Base-by-base conservation (phyloP, 1,140 invertebrate species). In the Copidosoma floridanum region DNA sequence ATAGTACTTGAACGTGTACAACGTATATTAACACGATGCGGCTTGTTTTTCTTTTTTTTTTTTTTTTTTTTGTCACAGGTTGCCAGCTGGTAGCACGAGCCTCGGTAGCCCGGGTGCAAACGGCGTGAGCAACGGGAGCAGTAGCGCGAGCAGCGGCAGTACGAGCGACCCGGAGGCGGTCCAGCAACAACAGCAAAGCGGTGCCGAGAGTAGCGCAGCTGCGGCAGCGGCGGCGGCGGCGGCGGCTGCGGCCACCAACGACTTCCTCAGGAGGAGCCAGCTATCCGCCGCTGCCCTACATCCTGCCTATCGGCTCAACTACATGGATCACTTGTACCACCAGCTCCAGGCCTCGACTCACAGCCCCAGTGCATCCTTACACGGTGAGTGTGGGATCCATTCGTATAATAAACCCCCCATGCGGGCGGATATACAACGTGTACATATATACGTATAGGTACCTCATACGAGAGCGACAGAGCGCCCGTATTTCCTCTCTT, bases 301-400 rank as follows among this genome's bases (percentile, higher is more conserved):
- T 72, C 76, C 79, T 69, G 75, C 78, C 66, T 79, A 79, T 68
- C 75, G 78, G 69, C 72, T 79, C 69, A 79, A 81, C 79, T 79
- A 79, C 78, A 81, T 81, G 79, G 79, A 81, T 76, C 76, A 78
- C 67, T 72, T 80, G 68, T 81, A 79, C 68, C 80, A 80, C 63
- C 78, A 77, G 67, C 76, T 77, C 57, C 81, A 77, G 72, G 80
- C 75, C 73, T 81, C 73, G 72, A 78, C 78, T 69, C 79, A 77
- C 78, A 88, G 70, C 85, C 86, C 71, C 71, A 82, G 79, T 72
- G 75, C 79, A 64, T 83, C 81, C 67, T 76, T 80, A 73, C 82
- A 80, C 75, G 82, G 80, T 82, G 74, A 68, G 67, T 68, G 63
- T 62, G n/a, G n/a, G n/a, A n/a, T n/a, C n/a, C n/a, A n/a, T n/a